Evolutionary conservation across 2,797 vertebrate genomes (phyloP), one percentile per base, ranked within the genome.

Genomic region (Smutsia temminckii): DNA sequence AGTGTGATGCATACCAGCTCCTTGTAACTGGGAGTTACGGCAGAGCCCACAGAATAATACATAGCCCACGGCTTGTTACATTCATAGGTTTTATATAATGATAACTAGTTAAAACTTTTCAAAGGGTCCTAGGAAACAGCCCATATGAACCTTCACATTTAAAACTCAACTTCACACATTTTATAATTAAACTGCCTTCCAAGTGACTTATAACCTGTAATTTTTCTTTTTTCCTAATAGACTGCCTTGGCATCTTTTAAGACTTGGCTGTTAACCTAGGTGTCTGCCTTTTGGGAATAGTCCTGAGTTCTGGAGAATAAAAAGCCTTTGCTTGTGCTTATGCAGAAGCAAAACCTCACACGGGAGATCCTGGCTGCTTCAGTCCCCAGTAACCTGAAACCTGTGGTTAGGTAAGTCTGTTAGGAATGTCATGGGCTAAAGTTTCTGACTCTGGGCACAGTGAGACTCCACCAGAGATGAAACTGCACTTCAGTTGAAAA

Each of bases 131-230:
- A 80, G 94, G 85, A 89, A 95, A 93, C 17, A 92, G 78, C n/a
- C 55, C 23, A 14, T 40, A 27, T 85, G 90, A 91, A 85, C 85
- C 32, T 90, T 96, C 64, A 59, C 92, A 84, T 95, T 88, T 93
- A 94, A 90, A 93, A 85, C 95, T 63, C 69, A 86, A 59, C 55
- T 84, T 96, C 92, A 83, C 95, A 93, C 69, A 34, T 92, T 97
- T 96, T 84, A 81, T 91, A 96, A 97, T 95, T 96, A 94, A 96
- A 95, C 61, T 94, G 95, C 79, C 83, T 91, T 94, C 88, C 83
- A 57, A 83, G 84, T 91, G 89, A 87, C 95, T 95, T 91, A 91
- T 29, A 89, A 91, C 59, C 69, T 37, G 49, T 74, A 53, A 27
- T 61, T 93, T 91, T 87, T 68, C 77, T 53, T 83, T 66, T 46